Evolutionary conservation across 2,113 vertebrate species (phyloP), one percentile per base, ranked within the genome.

Genomic region (Prolemur simus): DNA sequence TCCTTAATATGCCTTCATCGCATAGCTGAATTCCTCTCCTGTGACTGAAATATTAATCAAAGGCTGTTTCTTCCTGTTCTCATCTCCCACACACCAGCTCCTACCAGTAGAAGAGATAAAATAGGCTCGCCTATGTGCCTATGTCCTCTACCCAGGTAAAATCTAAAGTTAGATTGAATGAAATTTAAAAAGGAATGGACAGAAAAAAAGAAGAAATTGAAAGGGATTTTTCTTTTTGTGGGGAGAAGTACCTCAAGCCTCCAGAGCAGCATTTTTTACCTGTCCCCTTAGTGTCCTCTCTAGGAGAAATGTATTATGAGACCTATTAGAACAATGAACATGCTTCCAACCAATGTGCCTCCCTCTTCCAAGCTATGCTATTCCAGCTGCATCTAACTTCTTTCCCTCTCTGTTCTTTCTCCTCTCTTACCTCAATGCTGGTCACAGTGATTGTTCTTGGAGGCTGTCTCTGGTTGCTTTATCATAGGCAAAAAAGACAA

Each of bases 31-130:
- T 54, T 97, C 95, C 86, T 94, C 63, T 76, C 71, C 47, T 94
- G 95, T 87, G 97, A 90, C 95, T 96, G 94, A 96, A 97, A 97
- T 96, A 95, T 92, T 97, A 87, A 94, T 80, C 91, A 97, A 93
- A 96, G 95, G 32, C 25, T 76, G 27, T 85, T 47, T 80, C 87
- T 93, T 63, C 64, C 54, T 60, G 64, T 0, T 3, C 87, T 71
- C 96, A 1, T 52, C 85, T 81, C 32, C 18, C 49, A 58, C 78
- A 66, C 58, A 47, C 83, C 87, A 20, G 93, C n/a, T 64, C 21
- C 54, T 63, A 47, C 89, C 85, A 37, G 45, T 93, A 42, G 83
- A 94, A 97, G 82, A 97, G 69, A 97, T 74, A 83, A 97, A 97
- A 95, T 82, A 42, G 83, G 74, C 93, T 63, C 69, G 12, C 85